Evolutionary conservation across 2,888 invertebrate species (phyloP).

Genomic region (Shargacucullia verbasci): DNA sequence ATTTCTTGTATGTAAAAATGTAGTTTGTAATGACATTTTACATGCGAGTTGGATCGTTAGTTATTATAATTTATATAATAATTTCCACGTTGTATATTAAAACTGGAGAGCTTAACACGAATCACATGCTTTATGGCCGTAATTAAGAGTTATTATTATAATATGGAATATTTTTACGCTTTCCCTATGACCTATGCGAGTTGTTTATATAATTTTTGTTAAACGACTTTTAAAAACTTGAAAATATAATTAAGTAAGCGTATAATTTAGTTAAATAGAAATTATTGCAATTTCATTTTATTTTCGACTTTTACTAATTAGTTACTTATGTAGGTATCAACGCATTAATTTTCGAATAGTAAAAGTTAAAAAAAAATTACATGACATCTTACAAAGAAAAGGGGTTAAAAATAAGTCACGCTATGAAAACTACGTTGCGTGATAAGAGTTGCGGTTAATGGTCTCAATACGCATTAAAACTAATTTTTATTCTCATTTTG

Average conservation of each 20-base stretch:
- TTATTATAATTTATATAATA: neutral
- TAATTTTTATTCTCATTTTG: slow-evolving; percentile 69
- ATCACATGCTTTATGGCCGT: neutral
- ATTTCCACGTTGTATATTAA: neutral
- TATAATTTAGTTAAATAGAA: too few species aligned
- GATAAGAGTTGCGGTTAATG: slow-evolving; percentile 68
- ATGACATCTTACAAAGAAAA: slow-evolving; percentile 29
- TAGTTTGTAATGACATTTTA: neutral
- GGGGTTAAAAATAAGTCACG: slow-evolving; percentile 59
- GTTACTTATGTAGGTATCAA: neutral
- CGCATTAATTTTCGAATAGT: neutral
- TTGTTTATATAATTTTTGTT: too few species aligned
- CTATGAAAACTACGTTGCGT: slow-evolving; percentile 58
- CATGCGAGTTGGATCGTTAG: neutral
- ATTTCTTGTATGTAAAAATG: neutral
- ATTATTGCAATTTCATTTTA: too few species aligned
- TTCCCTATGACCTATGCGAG: neutral
- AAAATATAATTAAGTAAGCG: too few species aligned
- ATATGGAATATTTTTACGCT: neutral
- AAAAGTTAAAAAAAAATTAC: slow-evolving; percentile 9
- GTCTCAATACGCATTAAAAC: slow-evolving; percentile 69
- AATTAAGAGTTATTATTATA: slow-evolving; percentile 1
- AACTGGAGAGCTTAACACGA: neutral
- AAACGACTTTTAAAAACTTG: too few species aligned
- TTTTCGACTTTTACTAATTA: too few species aligned